These are phyloP conservation scores for Microtus montanus DNA, from an alignment of 2,113 vertebrate species.

Conservation along the genomic window DNA sequence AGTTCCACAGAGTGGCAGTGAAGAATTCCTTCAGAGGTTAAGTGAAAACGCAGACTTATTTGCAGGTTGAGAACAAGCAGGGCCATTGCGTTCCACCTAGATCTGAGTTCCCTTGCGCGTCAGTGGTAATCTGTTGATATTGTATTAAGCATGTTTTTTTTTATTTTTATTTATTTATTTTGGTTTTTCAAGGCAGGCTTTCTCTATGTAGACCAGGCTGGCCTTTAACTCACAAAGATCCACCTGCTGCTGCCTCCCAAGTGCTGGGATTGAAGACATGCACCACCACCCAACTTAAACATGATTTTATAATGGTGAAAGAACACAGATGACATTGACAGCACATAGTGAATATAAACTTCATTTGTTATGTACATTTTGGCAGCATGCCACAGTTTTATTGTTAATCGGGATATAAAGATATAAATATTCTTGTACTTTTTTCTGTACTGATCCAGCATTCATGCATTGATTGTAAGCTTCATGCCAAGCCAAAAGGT, in stretches of 20 bases:
- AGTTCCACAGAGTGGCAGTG: background rate
- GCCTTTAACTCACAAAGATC: no score
- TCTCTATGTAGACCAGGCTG: no score
- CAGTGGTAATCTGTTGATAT: background rate
- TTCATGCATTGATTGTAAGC: background rate
- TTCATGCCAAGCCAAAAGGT: background rate
- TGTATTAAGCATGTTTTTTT: background rate
- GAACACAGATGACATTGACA: background rate
- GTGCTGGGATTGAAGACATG: no score
- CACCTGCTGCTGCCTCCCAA: no score
- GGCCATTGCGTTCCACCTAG: background rate
- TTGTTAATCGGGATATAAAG: background rate
- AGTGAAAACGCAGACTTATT: constrained; percentile 28
- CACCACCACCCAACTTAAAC: background rate
- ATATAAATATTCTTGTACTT: background rate
- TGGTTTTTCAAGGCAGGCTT: no score
- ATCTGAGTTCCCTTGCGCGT: background rate
- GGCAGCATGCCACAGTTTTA: background rate
- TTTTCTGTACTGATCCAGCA: background rate
- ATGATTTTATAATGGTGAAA: background rate
- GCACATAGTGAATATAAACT: background rate
- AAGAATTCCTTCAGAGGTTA: constrained; percentile 38
- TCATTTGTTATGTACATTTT: background rate
- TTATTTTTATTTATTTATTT: no score
- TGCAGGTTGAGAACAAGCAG: constrained; percentile 2